Evolutionary conservation across 2,113 vertebrate genomes (phyloP), one percentile per base, ranked within the genome.

Genomic region (Solea solea): DNA sequence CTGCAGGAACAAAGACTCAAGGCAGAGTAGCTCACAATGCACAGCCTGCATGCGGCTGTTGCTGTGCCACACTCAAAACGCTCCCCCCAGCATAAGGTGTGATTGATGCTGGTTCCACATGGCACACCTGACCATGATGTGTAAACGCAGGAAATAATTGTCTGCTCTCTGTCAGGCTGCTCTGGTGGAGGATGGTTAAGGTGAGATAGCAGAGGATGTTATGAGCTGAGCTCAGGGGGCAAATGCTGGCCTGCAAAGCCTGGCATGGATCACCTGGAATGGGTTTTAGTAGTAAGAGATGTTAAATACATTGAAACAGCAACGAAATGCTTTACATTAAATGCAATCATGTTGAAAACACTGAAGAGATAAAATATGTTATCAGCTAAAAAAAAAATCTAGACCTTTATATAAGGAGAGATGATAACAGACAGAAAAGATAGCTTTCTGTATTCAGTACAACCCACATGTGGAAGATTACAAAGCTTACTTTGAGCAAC

Each of bases 1-100:
- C 73, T 3, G 45, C 56, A 50, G 27, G 82, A 92, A 93, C 92
- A 92, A 93, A 93, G 91, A 86, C 83, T 53, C 2, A 61, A 86
- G 69, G 74, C 72, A 83, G 69, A 79, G 65, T 77, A 60, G 64
- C 69, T 87, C 76, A 88, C 72, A 78, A 79, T 83, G 85, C 86
- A 84, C 78, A 87, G 88, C 77, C 77, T 69, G 80, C 86, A 82
- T 84, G 74, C 84, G 58, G 80, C 76, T 84, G 74, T 71, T 55
- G 66, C 74, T 89, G 89, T 88, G 91, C 76, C 53, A 89, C 91
- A 72, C 69, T 91, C 52, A 84, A 91, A 92, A 74, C 53, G 58
- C 75, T 90, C 91, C 93, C 82, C 86, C 85, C 56, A 14, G 48
- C 42, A 2, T 69, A 75, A 79, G 74, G 64, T 72, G 60, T 40